A percentile compares a stretch with the other conserved stretches of the same genome.
Conservation (phyloP, 2,888 invertebrate genomes). For the Tuberolachnus salignus region DNA sequence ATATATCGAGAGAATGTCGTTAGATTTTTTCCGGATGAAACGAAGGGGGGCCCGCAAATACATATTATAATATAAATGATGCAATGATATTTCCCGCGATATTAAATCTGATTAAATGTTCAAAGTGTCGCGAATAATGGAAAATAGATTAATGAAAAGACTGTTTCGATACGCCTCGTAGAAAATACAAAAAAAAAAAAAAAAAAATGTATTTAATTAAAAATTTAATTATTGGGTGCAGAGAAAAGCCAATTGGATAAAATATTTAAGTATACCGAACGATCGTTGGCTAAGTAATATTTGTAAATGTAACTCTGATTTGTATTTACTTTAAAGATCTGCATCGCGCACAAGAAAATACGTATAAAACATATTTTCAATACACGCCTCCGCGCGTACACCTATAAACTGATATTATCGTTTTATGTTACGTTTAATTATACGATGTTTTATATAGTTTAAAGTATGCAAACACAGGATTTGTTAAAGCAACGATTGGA, state of each 20-base stretch:
- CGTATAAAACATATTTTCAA: no score
- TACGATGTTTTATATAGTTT: no score
- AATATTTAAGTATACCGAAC: background rate
- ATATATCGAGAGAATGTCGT: conserved; percentile 23
- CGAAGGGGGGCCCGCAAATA: background rate
- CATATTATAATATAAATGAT: background rate
- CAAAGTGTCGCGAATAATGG: conserved; percentile 30
- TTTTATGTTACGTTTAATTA: no score
- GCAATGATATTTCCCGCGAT: conserved; percentile 22
- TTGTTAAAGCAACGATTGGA: no score
- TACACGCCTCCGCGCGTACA: no score
- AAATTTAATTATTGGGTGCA: background rate
- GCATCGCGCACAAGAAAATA: no score
- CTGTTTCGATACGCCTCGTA: background rate
- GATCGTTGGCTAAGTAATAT: no score
- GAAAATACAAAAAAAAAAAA: conserved; percentile 11
- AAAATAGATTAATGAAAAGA: conserved; percentile 28
- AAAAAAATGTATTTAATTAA: conserved; percentile 11
- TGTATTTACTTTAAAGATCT: no score
- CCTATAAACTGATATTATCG: no score
- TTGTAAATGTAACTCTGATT: no score
- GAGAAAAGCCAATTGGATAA: background rate
- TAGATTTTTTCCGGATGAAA: conserved; percentile 40
- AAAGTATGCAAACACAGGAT: no score
- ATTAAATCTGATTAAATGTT: conserved; percentile 47